Base-by-base conservation (phyloP, 53 echinoderm and acorn worm species). In the Hippasteria phrygiana region DNA sequence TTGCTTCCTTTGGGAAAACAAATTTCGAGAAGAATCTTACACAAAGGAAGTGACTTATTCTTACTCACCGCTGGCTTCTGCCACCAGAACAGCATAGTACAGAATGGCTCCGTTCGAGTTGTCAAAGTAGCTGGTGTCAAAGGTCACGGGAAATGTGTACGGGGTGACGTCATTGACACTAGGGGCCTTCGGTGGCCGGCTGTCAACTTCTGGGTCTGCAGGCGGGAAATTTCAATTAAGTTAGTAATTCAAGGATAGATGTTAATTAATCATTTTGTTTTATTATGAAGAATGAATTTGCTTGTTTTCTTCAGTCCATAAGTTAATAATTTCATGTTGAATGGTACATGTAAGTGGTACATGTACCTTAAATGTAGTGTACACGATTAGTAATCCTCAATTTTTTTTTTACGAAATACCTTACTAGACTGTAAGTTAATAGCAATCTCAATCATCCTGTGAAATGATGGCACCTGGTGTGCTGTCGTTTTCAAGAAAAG, bases 71-170 rank as follows among this genome's bases (percentile, higher is more conserved):
- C 78, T 78, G 14, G 95, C 88, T 81, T 95, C 93, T 4, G 95
- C 91, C 0, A 95, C 93, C 9, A 95, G 76, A 33, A 95, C 88
- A 2, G 88, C 43, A 27, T 91, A 89, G 13, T 86, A 73, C 0
- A 77, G 43, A 39, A 95, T 89, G 38, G 83, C 91, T 27, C 88
- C 83, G 56, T 93, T 87, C 46, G 83, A 89, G 35, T 95, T 93
- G 91, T 89, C 89, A 81, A 95, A 95, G 63, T 72, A 77, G 39
- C 69, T 88, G 37, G 92, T 90, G 92, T 94, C 94, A 94, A 94
- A 94, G 83, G 90, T 90, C 70, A 94, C 94, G 13, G 80, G 79
- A 22, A 94, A 94, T 26, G 90, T 85, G 65, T 88, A 90, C 1
- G 92, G 81, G 29, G 74, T 80, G 47, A 94, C 66, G 8, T 90